phyloP scores from a whole-genome alignment of 2,888 invertebrate species.

The Dolomedes plantarius region DNA sequence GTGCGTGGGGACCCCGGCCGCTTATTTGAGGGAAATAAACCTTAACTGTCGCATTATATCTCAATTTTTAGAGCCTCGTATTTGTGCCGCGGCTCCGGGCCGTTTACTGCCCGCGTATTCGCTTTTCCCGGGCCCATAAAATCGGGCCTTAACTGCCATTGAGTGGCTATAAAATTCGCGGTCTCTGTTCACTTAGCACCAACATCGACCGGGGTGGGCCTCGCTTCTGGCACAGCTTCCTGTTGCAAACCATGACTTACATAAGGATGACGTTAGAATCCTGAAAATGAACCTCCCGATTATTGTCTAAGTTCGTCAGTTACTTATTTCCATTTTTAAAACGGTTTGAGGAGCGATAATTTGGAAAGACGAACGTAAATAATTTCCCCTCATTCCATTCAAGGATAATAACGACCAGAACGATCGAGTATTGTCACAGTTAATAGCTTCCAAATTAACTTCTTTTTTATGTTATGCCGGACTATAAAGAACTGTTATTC shows the following conservation, averaged over 20 bases:
- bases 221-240: background rate
- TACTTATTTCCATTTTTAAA: too few species aligned
- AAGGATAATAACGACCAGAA: too few species aligned
- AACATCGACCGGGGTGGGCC: slow-evolving; percentile 55
- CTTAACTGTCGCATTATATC: slow-evolving; percentile 70
- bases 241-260: slow-evolving; percentile 4
- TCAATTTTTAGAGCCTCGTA: slow-evolving; percentile 70
- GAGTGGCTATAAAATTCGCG: slow-evolving; percentile 67
- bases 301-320: too few species aligned
- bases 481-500: too few species aligned
- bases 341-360: too few species aligned
- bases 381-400: too few species aligned
- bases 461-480: too few species aligned
- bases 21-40: slow-evolving; percentile 70
- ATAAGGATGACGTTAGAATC: background rate
- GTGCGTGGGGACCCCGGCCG: slow-evolving; percentile 31
- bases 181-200: slow-evolving; percentile 53
- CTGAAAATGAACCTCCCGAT: background rate
- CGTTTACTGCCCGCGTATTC: slow-evolving; percentile 65
- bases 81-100: slow-evolving; percentile 52
- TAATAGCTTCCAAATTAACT: too few species aligned
- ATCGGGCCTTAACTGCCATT: slow-evolving; percentile 68
- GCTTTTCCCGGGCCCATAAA: slow-evolving; percentile 64
- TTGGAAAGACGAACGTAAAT: too few species aligned
- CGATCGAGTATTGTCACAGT: too few species aligned